phyloP scores from a whole-genome alignment of 2,888 invertebrate species.

The Glaucopsyche alexis region DNA sequence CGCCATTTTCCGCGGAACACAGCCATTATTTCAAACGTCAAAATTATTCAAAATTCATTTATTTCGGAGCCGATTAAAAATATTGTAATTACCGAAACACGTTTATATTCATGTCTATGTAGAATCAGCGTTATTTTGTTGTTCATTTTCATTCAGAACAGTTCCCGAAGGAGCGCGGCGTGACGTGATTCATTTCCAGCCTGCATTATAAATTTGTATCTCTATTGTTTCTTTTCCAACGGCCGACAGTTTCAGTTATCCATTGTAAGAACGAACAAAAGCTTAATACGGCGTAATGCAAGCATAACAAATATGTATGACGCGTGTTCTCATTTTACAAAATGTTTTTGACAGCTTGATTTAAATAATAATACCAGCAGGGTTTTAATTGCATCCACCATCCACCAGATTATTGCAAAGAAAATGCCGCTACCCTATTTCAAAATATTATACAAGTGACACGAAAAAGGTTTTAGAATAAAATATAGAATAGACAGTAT shows the following conservation, averaged over 20 bases:
- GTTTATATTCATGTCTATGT: conserved; percentile 44
- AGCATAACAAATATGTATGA: conserved; percentile 29
- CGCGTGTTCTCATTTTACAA: conserved; percentile 18
- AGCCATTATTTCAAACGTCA: conserved; percentile 1
- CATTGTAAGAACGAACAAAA: conserved; percentile 69
- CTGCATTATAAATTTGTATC: conserved; percentile 75
- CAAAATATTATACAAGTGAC: background rate
- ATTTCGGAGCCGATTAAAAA: conserved; percentile 21
- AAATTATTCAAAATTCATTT: conserved; percentile 2
- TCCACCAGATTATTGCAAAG: background rate
- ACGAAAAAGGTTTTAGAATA: background rate
- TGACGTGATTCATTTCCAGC: conserved; percentile 73
- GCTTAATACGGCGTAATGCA: conserved; percentile 46
- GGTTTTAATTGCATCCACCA: background rate
- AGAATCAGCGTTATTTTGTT: conserved; percentile 50
- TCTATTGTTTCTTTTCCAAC: conserved; percentile 70
- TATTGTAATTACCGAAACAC: conserved; percentile 34
- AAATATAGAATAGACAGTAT: too few species aligned
- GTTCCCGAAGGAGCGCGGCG: conserved; percentile 57
- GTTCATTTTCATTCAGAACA: conserved; percentile 69
- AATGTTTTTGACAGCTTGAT: conserved; percentile 15
- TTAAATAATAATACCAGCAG: background rate
- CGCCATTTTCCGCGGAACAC: too few species aligned
- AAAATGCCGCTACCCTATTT: background rate
- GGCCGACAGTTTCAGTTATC: conserved; percentile 64